A percentile compares a stretch with the other conserved stretches of the same genome.
Evolutionary conservation across 2,797 vertebrate genomes (phyloP).

Genomic region (Danionella dracula): DNA sequence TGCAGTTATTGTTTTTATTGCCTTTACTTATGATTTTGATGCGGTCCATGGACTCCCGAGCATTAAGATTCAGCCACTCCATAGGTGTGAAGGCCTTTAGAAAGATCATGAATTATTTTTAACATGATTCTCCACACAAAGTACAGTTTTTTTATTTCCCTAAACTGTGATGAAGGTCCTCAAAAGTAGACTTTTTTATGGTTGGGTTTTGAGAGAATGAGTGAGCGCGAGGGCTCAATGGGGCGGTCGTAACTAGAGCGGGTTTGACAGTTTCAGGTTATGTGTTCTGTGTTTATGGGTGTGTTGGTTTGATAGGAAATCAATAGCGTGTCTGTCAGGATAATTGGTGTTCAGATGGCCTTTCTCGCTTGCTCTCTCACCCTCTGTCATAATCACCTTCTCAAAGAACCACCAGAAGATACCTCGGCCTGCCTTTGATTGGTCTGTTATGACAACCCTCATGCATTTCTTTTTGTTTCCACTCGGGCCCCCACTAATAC

Average conservation of each 20-base stretch:
- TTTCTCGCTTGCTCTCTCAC: slow-evolving; percentile 61
- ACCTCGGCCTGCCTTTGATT: slow-evolving; percentile 45
- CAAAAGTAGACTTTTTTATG: too few species aligned
- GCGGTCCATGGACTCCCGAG: too few species aligned
- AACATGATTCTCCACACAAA: too few species aligned
- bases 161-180: too few species aligned
- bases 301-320: slow-evolving; percentile 55
- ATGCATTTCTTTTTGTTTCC: slow-evolving; percentile 51
- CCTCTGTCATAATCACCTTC: slow-evolving; percentile 59
- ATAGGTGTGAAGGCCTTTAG: too few species aligned
- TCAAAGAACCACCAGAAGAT: slow-evolving; percentile 45
- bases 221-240: slow-evolving; percentile 31
- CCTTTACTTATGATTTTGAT: too few species aligned
- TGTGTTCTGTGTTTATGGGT: slow-evolving; percentile 54
- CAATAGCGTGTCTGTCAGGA: slow-evolving; percentile 53
- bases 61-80: too few species aligned
- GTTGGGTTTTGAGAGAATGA: background rate
- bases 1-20: too few species aligned
- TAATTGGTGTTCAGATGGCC: slow-evolving; percentile 54
- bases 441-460: slow-evolving; percentile 54
- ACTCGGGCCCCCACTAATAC: slow-evolving; percentile 53
- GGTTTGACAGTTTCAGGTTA: slow-evolving; percentile 54
- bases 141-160: too few species aligned
- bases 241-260: slow-evolving; percentile 47
- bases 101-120: too few species aligned